Evolutionary conservation across 92 coral and sea anemone genomes (phyloP), one percentile per base, ranked within the genome.

Genomic region (Actinostola sp.): DNA sequence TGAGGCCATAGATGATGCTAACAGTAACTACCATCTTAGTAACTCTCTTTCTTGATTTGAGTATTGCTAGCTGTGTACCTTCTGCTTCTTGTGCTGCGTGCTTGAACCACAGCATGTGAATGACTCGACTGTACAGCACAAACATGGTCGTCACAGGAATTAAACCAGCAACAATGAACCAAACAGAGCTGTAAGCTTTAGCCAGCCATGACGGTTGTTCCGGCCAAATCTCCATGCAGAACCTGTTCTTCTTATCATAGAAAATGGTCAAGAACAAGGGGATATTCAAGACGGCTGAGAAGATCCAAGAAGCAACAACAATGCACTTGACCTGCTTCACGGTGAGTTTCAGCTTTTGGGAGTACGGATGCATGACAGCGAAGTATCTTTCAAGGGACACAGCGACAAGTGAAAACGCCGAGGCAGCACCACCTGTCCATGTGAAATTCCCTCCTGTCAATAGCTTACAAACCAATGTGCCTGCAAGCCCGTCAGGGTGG

Each of bases 1-100:
- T 63, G 32, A 87, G 0, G n/a, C 67, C 88, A 20, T 87, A 87
- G 10, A 87, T 58, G 17, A 87, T 76, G 51, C 92, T 87, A 10
- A 82, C 92, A 7, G 73, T 57, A 3, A 87, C 63, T 16, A 82
- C 85, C 92, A 87, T 87, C 58, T 73, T 83, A 35, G 92, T 87
- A 33, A 87, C 78, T 16, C 88, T 78, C 73, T 87, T 87, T 45
- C 92, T 53, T 34, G 86, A 69, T 70, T 55, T 82, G 64, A 82
- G 34, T 19, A 87, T 48, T n/a, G 80, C 74, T 25, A 63, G 54
- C 52, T 76, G 80, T 23, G 80, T 70, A 23, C 75, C 62, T 70
- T 70, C 61, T 21, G n/a, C 33, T 23, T 51, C 30, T 23, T 52
- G 35, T 15, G 66, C 1, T 36, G 66, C 2, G 19, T 27, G 65